These are phyloP conservation scores for Tolypeutes matacus DNA, from an alignment of 2,797 vertebrate species.

Conservation along the genomic window DNA sequence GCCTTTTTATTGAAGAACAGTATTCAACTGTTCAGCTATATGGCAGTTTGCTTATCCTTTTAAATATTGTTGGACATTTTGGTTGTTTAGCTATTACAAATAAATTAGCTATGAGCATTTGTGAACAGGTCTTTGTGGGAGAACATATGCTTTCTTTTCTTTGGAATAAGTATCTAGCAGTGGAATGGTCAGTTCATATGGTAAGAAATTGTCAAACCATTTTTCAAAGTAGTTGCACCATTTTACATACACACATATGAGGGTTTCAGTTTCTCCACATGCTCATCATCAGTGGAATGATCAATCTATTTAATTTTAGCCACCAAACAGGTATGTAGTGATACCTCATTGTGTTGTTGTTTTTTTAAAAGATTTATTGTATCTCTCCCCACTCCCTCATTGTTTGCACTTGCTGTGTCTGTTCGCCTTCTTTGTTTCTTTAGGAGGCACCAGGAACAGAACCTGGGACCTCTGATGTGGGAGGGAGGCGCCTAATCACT, in stretches of 20 bases:
- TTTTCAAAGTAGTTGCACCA: not conserved
- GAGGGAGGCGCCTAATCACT: no score
- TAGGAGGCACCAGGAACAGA: no score
- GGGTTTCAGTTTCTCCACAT: not conserved
- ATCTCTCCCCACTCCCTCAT: no score
- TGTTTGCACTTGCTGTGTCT: no score
- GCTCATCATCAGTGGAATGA: not conserved
- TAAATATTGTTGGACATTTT: not conserved
- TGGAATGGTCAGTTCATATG: not conserved
- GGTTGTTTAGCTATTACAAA: not conserved
- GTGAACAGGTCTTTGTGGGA: not conserved
- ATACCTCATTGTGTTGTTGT: not conserved
- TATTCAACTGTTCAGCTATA: not conserved
- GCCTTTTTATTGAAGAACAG: not conserved
- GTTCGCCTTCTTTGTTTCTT: no score
- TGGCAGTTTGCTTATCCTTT: not conserved
- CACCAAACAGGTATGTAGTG: not conserved
- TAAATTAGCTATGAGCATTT: not conserved
- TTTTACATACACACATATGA: not conserved
- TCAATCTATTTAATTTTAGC: conserved; percentile 43
- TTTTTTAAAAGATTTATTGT: no score
- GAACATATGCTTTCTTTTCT: not conserved
- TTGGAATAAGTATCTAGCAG: not conserved
- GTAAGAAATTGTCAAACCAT: not conserved
- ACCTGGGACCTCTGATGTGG: no score